Evolutionary conservation across 2,888 invertebrate genomes (phyloP).

Genomic region (Cheiracanthium punctorium): DNA sequence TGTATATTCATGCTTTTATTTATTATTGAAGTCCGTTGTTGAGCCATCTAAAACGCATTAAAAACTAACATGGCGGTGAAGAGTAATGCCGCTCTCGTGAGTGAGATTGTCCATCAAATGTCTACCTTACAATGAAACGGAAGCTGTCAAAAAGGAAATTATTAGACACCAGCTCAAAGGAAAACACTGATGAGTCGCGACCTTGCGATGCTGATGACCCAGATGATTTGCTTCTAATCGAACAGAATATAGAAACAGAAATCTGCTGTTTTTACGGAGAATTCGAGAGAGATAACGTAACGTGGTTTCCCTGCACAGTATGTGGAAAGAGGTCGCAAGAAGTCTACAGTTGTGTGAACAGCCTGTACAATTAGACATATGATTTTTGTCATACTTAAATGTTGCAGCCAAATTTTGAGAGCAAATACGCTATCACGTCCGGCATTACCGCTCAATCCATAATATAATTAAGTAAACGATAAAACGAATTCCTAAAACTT

Average conservation of each 20-base stretch:
- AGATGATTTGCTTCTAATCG: not conserved
- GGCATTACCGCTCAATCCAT: conserved; percentile 1
- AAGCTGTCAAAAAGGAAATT: not conserved
- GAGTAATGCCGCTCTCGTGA: not conserved
- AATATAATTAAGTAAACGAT: not conserved
- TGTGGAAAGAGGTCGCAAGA: not conserved
- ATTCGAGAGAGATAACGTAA: not conserved
- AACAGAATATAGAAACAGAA: not conserved
- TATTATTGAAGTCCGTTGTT: conserved; percentile 5
- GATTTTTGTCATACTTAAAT: not conserved
- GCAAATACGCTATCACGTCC: not conserved
- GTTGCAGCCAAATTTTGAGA: not conserved
- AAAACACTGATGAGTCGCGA: not conserved
- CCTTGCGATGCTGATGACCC: not conserved
- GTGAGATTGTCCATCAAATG: not conserved
- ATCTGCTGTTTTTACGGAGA: not conserved
- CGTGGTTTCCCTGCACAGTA: not conserved
- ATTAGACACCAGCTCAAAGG: not conserved
- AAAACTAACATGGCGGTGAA: conserved; percentile 1
- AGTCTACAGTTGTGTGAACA: not conserved
- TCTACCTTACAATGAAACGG: not conserved
- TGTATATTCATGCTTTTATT: conserved; percentile 9
- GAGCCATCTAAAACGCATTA: not conserved
- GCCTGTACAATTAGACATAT: not conserved
- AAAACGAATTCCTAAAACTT: not conserved